Conservation (phyloP, 2,113 vertebrate species). For the Actinemys pallida region DNA sequence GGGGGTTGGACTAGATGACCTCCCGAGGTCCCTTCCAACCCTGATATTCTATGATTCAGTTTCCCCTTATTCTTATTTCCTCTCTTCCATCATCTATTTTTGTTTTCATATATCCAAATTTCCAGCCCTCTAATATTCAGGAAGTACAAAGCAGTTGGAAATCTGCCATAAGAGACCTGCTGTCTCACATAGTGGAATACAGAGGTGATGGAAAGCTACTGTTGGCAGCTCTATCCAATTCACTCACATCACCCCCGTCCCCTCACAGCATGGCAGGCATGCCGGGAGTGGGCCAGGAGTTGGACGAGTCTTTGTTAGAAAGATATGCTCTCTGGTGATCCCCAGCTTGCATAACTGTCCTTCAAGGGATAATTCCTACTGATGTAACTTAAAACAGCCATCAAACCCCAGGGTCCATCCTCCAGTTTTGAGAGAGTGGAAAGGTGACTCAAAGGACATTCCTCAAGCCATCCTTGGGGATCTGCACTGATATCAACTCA, state of each 20-base stretch:
- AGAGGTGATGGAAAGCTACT: neutral
- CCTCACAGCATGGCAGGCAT: neutral
- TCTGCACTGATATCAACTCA: neutral
- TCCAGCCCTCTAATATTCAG: neutral
- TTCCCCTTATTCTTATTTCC: neutral
- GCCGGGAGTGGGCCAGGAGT: neutral
- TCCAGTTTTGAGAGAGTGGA: neutral
- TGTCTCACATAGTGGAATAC: neutral
- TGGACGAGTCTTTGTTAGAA: neutral
- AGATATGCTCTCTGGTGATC: neutral
- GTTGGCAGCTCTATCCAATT: neutral
- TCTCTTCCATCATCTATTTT: neutral
- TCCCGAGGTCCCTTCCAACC: too few species aligned
- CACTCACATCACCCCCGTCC: neutral
- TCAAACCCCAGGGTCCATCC: neutral
- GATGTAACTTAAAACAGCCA: neutral
- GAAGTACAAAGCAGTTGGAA: neutral
- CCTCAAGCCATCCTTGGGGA: neutral
- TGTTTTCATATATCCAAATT: neutral
- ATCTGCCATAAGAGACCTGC: neutral
- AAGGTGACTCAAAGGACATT: neutral
- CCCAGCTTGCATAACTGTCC: neutral
- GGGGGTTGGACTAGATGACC: too few species aligned
- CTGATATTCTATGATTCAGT: too few species aligned
- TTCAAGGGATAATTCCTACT: neutral